Base-by-base conservation (phyloP, 1,140 invertebrate species). In the Lamellibrachia luymesi region DNA sequence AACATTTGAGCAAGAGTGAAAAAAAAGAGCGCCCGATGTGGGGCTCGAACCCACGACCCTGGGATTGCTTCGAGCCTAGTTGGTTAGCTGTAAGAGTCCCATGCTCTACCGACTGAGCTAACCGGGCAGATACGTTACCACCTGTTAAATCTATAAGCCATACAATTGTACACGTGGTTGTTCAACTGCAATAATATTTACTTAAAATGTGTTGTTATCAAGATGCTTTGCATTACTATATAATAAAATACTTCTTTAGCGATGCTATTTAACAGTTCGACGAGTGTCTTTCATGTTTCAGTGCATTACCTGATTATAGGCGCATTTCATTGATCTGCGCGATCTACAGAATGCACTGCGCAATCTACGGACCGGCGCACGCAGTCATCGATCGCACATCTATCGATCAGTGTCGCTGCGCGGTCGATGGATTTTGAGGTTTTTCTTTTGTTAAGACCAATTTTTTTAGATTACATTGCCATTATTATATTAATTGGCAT, bases 81-180 rank as follows among this genome's bases (percentile, higher is more conserved):
- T 27, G 92, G 27, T 89, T 22, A 64, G 64, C 25, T 90, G 50
- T 93, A 38, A 52, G 56, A 49, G n/a, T 50, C 51, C 91, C 64
- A 80, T 80, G 64, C 64, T 80, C 64, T 80, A 80, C 64, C 64
- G 64, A 80, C 64, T 80, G 64, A 93, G 50, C 51, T 92, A 51
- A 49, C 38, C 92, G 38, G 8, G 10, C 56, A 27, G 64, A 80
- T 80, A 80, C 64, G 0, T 80, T 80, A 80, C 7, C 13, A 8
- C 0, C 6, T 4, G 64, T 80, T 80, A 10, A 80, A 22, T 80
- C 64, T 6, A 2, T 80, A 80, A 22, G 64, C 17, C 64, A 80
- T 80, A 22, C 64, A 80, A 17, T 17, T 22, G 17, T 10, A 80
- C 52, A 56, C 13, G 17, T 80, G 64, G 25, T 80, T 80, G 64